Evolutionary conservation across 2,113 vertebrate species (phyloP).

Genomic region (Cryptomyrus ogoouensis): DNA sequence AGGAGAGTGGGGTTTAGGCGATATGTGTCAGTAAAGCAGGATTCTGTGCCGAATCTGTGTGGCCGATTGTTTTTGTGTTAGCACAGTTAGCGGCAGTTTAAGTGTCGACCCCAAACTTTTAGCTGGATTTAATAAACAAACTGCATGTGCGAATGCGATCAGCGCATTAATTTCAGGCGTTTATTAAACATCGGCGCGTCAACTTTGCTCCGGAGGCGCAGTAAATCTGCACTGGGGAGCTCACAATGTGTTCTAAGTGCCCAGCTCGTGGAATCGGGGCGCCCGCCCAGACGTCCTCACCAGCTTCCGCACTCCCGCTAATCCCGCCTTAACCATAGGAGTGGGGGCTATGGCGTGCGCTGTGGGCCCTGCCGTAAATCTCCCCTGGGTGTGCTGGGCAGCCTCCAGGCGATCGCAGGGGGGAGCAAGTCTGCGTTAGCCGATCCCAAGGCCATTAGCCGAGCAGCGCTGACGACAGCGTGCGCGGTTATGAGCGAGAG

Average conservation of each 20-base stretch:
- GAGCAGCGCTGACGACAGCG: not conserved
- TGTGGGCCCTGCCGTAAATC: constrained; percentile 29
- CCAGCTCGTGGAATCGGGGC: constrained; percentile 9
- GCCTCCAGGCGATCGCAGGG: constrained; percentile 32
- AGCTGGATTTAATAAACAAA: not conserved
- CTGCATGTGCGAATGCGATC: not conserved
- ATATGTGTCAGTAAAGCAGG: constrained; percentile 13
- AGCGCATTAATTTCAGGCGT: not conserved
- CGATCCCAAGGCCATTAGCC: not conserved
- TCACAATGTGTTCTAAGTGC: not conserved
- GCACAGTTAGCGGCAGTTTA: not conserved
- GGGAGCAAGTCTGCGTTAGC: constrained; percentile 26
- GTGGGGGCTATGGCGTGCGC: constrained; percentile 17
- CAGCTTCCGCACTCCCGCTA: not conserved
- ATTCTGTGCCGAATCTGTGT: not conserved
- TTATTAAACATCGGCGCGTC: not conserved
- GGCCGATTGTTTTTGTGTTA: not conserved
- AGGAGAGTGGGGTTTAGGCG: constrained; percentile 12
- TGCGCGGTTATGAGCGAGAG: not conserved
- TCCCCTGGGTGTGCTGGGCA: constrained; percentile 30
- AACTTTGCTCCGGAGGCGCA: constrained; percentile 3
- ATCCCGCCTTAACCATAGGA: constrained; percentile 14
- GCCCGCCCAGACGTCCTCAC: not conserved
- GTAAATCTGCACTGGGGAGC: constrained; percentile 18
- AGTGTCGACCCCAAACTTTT: not conserved